These are phyloP conservation scores for Macropodus opercularis DNA, from an alignment of 2,797 vertebrate species.

Conservation along the genomic window DNA sequence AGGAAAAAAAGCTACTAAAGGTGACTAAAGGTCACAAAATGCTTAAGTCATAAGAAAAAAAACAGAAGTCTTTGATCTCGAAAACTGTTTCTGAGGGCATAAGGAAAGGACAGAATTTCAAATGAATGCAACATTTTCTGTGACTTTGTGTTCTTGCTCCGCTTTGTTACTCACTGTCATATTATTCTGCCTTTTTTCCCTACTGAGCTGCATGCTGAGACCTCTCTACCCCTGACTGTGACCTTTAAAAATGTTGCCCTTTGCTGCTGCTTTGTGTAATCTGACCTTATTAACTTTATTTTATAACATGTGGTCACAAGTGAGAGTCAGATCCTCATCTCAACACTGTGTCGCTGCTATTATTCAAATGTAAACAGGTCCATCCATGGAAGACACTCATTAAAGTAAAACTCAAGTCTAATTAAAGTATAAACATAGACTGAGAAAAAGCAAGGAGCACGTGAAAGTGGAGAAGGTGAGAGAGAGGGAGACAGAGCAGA, in stretches of 20 bases:
- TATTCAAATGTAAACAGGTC: constrained; percentile 38
- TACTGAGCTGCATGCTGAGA: constrained; percentile 59
- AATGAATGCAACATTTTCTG: constrained; percentile 40
- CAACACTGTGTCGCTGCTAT: constrained; percentile 31
- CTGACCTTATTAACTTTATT: constrained; percentile 74
- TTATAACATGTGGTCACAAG: constrained; percentile 51
- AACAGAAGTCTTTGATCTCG: constrained; percentile 2
- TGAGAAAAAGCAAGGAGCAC: not conserved
- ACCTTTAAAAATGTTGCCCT: constrained; percentile 74
- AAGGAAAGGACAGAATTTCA: constrained; percentile 7
- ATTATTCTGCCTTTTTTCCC: constrained; percentile 52
- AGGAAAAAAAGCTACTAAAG: not conserved
- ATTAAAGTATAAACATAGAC: constrained; percentile 29
- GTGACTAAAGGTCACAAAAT: not conserved
- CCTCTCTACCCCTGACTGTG: constrained; percentile 56
- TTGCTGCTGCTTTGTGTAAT: constrained; percentile 69
- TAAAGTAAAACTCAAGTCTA: constrained; percentile 36
- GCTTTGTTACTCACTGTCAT: constrained; percentile 54
- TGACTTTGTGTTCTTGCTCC: constrained; percentile 48
- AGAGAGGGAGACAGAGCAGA: constrained; percentile 11
- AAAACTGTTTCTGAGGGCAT: constrained; percentile 1
- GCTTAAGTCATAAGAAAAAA: not conserved
- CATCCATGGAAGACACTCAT: constrained; percentile 18
- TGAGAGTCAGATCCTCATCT: constrained; percentile 41
- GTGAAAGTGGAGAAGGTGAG: not conserved